Conservation (phyloP, 2,888 invertebrate species). For the Eurytoma adleriae region DNA sequence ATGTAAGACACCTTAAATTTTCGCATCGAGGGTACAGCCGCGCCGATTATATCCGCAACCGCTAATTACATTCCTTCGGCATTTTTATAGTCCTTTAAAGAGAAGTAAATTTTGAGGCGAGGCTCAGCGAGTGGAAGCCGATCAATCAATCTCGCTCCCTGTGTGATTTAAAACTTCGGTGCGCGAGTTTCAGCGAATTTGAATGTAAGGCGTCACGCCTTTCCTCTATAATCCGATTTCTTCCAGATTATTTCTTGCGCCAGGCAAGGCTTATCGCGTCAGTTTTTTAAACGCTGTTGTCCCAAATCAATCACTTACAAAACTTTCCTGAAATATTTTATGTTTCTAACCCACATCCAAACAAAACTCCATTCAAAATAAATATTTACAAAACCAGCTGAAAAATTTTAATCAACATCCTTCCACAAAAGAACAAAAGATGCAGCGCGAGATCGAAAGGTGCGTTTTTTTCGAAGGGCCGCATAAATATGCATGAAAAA, state of each 20-base stretch:
- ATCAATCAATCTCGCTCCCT: not conserved
- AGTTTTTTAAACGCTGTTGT: no score
- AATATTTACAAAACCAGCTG: no score
- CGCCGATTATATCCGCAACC: not conserved
- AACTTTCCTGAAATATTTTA: no score
- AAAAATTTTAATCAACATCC: no score
- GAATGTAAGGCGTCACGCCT: not conserved
- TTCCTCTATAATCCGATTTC: not conserved
- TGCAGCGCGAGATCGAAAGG: no score
- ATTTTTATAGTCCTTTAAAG: not conserved
- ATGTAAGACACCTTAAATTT: conserved; percentile 3
- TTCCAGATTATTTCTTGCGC: not conserved
- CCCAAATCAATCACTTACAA: no score
- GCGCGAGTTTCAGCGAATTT: not conserved
- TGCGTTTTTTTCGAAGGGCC: no score
- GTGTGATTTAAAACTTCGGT: not conserved
- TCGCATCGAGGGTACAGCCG: not conserved
- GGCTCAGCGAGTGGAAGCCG: conserved; percentile 1
- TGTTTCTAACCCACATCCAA: no score
- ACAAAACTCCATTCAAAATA: no score
- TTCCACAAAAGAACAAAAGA: no score
- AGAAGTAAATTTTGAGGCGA: not conserved
- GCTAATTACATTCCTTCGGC: not conserved
- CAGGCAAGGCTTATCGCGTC: no score
- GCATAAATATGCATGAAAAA: no score